Percentiles rank a stretch among this genome's conserved stretches.
Conservation (phyloP, 2,888 invertebrate genomes). For the Linyphia triangularis region DNA sequence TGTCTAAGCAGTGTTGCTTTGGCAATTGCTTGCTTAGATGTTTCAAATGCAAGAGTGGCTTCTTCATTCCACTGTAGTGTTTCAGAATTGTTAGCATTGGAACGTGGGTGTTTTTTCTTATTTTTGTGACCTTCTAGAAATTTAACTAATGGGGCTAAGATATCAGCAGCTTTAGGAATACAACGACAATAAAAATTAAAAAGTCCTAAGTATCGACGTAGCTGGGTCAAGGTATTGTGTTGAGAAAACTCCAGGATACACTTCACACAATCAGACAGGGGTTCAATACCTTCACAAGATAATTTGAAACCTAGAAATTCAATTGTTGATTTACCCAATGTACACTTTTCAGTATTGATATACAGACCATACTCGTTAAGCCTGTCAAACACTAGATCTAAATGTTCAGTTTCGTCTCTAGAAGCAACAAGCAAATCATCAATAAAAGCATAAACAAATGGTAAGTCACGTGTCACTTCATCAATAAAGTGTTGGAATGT, state of each 20-base stretch:
- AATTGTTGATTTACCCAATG: slow-evolving; percentile 4
- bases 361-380: slow-evolving; percentile 29
- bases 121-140: slow-evolving; percentile 41
- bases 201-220: slow-evolving; percentile 65
- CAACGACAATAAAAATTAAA: slow-evolving; percentile 68
- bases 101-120: slow-evolving; percentile 27
- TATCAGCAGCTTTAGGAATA: slow-evolving; percentile 32
- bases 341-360: slow-evolving; percentile 42
- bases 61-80: slow-evolving; percentile 4
- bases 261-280: slow-evolving; percentile 45
- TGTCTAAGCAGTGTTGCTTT: slow-evolving; percentile 42
- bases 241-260: slow-evolving; percentile 62
- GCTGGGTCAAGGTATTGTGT: slow-evolving; percentile 47
- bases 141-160: slow-evolving; percentile 20
- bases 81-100: not conserved
- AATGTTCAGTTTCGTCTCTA: slow-evolving; percentile 7
- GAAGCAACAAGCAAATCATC: slow-evolving; percentile 57
- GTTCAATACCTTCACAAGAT: slow-evolving; percentile 36
- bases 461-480: slow-evolving; percentile 34
- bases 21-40: slow-evolving; percentile 13
- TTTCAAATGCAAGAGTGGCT: not conserved
- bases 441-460: slow-evolving; percentile 48
- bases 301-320: not conserved
- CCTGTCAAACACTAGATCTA: slow-evolving; percentile 12
- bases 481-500: slow-evolving; percentile 56